Evolutionary conservation across 2,888 invertebrate genomes (phyloP).

Genomic region (Eupithecia centaureata): DNA sequence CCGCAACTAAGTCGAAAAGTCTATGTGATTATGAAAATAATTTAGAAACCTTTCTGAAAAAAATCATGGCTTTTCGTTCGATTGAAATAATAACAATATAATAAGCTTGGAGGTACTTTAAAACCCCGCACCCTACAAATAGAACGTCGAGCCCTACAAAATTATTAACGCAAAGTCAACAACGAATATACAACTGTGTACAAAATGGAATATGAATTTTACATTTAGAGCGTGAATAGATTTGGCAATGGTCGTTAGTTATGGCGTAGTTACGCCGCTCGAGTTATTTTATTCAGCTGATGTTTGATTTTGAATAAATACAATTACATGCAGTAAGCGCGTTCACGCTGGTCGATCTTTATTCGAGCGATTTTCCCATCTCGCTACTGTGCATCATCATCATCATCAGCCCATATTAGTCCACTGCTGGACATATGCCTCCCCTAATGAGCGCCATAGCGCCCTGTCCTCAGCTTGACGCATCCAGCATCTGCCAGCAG

Average conservation of each 20-base stretch:
- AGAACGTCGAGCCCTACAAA: conserved; percentile 34
- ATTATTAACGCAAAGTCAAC: conserved; percentile 46
- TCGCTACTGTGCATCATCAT: no score
- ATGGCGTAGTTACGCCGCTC: conserved; percentile 38
- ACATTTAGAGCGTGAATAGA: conserved; percentile 43
- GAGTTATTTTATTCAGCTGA: conserved; percentile 39
- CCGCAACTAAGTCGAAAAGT: not conserved
- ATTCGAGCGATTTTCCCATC: not conserved
- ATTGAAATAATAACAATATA: conserved; percentile 33
- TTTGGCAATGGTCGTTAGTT: conserved; percentile 43
- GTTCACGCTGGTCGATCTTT: not conserved
- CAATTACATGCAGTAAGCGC: conserved; percentile 8
- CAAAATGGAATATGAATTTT: conserved; percentile 45
- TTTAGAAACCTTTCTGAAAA: not conserved
- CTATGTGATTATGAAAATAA: not conserved
- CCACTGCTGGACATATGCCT: no score
- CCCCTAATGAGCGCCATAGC: no score
- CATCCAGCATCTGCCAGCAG: no score
- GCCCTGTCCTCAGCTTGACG: no score
- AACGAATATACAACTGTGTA: conserved; percentile 41
- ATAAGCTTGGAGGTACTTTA: conserved; percentile 19
- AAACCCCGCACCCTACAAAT: conserved; percentile 34
- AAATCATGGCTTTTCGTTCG: conserved; percentile 22
- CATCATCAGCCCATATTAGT: no score
- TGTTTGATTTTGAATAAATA: conserved; percentile 29